Evolutionary conservation across 2,797 vertebrate species (phyloP).

Genomic region (Chelon auratus): DNA sequence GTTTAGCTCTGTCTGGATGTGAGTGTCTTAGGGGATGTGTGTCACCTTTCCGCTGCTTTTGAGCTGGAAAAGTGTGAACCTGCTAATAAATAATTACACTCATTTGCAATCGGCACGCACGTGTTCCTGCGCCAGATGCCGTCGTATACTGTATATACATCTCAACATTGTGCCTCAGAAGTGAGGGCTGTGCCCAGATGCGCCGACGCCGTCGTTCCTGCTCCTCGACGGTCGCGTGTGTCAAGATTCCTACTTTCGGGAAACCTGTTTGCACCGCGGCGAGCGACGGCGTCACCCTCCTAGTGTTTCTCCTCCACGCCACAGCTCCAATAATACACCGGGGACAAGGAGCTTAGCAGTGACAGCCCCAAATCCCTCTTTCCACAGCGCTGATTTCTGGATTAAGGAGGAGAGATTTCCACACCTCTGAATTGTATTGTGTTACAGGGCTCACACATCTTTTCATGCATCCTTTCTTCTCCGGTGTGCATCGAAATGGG

Average conservation of each 20-base stretch:
- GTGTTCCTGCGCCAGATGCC: conserved; percentile 16
- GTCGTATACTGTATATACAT: conserved; percentile 10
- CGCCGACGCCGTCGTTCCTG: conserved; percentile 30
- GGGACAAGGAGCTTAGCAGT: conserved; percentile 78
- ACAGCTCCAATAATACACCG: conserved; percentile 74
- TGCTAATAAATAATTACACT: conserved; percentile 42
- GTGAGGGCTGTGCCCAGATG: conserved; percentile 46
- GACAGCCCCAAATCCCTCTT: conserved; percentile 80
- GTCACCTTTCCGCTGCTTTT: conserved; percentile 3
- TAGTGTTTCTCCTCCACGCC: conserved; percentile 61
- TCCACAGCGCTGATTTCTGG: conserved; percentile 79
- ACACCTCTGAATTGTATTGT: conserved; percentile 79
- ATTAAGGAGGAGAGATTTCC: conserved; percentile 80
- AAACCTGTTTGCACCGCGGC: conserved; percentile 67
- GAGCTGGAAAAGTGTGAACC: conserved; percentile 19
- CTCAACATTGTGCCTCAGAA: conserved; percentile 35
- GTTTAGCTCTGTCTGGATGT: conserved; percentile 12
- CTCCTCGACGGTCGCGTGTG: conserved; percentile 47
- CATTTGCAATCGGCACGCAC: conserved; percentile 38
- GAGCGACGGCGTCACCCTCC: conserved; percentile 57
- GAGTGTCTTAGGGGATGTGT: conserved; percentile 14
- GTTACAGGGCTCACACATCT: conserved; percentile 69
- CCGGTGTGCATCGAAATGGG: conserved; percentile 50
- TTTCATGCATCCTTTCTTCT: conserved; percentile 74
- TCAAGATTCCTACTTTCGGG: conserved; percentile 47